Evolutionary conservation across 2,113 vertebrate species (phyloP), one percentile per base, ranked within the genome.

Genomic region (Lipophrys pholis): DNA sequence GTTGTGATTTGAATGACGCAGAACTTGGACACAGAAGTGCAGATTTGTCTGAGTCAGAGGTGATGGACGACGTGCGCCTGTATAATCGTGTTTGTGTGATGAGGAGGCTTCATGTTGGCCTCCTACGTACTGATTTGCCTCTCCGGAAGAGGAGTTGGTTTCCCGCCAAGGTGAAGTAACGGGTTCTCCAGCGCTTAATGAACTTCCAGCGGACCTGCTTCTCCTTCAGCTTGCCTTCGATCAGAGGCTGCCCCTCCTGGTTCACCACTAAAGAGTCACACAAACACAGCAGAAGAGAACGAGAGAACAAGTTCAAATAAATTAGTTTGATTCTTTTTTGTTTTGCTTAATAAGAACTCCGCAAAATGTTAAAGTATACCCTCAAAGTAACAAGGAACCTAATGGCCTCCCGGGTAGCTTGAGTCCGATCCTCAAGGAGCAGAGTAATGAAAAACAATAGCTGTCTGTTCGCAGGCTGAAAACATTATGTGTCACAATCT

Each of bases 201-300:
- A 99, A 98, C 92, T 97, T 99, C 97, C 97, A 99, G 60, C 95
- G 92, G 30, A 99, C 95, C 86, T 99, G 98, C 79, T 99, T 99
- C 92, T 99, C 98, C 82, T 99, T 98, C 46, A 99, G 94, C 87
- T 94, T 96, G 56, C 97, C 97, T 91, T 99, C 97, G 0, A 99
- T 99, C 81, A 99, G 95, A 42, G 97, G 98, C 40, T 97, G 96
- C 50, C 96, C 98, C 0, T 96, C 96, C 89, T 96, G 95, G 86
- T 98, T 96, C 59, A 99, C 82, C 2, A 93, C 98, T 98, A 80
- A 43, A 74, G 43, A 73, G 53, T 0, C 30, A 56, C 40, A 82
- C 6, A 74, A n/a, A 72, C n/a, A 76, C 35, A 46, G 0, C 17
- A 40, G 2, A 41, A 71, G 1, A 56, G 16, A 64, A 41, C 49